Conservation (phyloP, 2,888 invertebrate species). For the Hydrotaea cyrtoneurina region DNA sequence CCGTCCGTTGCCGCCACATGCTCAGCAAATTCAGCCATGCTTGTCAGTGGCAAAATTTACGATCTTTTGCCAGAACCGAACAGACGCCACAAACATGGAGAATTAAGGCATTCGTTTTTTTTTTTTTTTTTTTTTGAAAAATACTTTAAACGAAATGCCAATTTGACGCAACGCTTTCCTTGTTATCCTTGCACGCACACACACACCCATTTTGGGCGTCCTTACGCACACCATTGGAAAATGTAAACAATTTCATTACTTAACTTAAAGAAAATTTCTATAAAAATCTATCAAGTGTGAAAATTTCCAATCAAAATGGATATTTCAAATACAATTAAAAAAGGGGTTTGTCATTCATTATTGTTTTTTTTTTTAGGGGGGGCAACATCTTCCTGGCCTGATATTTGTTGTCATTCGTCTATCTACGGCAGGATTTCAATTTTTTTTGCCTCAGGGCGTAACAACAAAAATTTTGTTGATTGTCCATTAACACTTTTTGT, state of each 20-base stretch:
- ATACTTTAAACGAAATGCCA: slow-evolving; percentile 52
- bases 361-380: not conserved
- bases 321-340: slow-evolving; percentile 25
- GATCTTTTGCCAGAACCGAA: slow-evolving; percentile 36
- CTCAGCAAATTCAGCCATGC: not conserved
- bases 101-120: slow-evolving; percentile 53
- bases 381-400: not conserved
- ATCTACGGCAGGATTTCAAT: not conserved
- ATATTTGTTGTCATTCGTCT: not conserved
- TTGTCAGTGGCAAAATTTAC: slow-evolving; percentile 71
- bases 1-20: not conserved
- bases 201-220: not conserved
- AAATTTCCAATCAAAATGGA: slow-evolving; percentile 15
- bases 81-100: not conserved
- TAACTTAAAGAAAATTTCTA: slow-evolving; percentile 22
- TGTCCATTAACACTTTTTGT: slow-evolving; percentile 59
- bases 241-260: slow-evolving; percentile 14
- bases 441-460: not conserved
- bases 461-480: slow-evolving; percentile 37
- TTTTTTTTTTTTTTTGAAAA: no score
- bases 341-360: slow-evolving; percentile 15
- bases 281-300: slow-evolving; percentile 48
- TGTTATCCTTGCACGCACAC: slow-evolving; percentile 25
- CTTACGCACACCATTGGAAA: not conserved
- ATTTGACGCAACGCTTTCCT: slow-evolving; percentile 43